Percentiles rank a stretch among this genome's conserved stretches.
Evolutionary conservation across 2,113 vertebrate genomes (phyloP).

Genomic region (Octodon degus): DNA sequence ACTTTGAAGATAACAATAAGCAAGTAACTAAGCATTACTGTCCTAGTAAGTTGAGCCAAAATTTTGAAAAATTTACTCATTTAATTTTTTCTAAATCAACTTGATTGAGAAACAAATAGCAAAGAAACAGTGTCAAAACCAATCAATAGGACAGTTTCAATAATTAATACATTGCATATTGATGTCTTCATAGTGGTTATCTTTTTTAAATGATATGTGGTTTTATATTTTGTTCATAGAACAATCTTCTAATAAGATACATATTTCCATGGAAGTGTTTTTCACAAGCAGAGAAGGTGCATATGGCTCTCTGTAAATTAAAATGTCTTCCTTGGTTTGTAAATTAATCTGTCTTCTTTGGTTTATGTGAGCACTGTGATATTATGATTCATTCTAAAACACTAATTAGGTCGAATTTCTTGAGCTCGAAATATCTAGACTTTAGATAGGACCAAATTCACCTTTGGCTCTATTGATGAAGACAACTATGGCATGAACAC

Average conservation of each 20-base stretch:
- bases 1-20: too few species aligned
- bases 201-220: neutral
- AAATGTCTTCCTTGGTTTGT: slow-evolving; percentile 7
- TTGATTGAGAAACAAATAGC: too few species aligned
- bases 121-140: too few species aligned
- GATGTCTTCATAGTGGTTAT: too few species aligned
- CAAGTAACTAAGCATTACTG: too few species aligned
- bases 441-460: neutral
- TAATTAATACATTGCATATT: too few species aligned
- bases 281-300: neutral
- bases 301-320: slow-evolving; percentile 39
- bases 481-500: neutral
- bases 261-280: neutral
- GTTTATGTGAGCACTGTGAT: neutral
- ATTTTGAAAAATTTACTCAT: too few species aligned
- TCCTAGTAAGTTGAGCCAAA: too few species aligned
- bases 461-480: neutral
- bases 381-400: neutral
- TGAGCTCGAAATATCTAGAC: neutral
- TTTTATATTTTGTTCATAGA: neutral
- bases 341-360: neutral
- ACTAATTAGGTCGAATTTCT: neutral
- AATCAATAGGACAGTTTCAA: too few species aligned
- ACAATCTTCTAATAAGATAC: neutral
- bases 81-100: too few species aligned